Evolutionary conservation across 1,140 invertebrate genomes (phyloP).

Genomic region (Delia radicum): DNA sequence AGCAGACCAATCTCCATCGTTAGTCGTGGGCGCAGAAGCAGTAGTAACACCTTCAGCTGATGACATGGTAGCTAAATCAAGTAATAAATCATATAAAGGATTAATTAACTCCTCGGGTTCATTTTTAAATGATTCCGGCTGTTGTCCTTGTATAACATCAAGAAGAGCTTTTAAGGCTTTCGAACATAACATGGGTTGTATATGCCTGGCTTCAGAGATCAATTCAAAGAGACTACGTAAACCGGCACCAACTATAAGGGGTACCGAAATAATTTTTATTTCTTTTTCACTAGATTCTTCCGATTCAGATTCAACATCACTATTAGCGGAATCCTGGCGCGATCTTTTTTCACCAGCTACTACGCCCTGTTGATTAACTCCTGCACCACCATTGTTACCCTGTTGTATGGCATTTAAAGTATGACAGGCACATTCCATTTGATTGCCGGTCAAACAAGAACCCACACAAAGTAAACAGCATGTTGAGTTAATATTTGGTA

Average conservation of each 20-base stretch:
- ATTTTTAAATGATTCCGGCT: constrained; percentile 57
- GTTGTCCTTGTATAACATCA: constrained; percentile 81
- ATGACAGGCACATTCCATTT: constrained; percentile 49
- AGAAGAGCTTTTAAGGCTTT: constrained; percentile 83
- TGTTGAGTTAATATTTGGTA: constrained; percentile 39
- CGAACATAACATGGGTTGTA: constrained; percentile 81
- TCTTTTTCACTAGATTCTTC: constrained; percentile 49
- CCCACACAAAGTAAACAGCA: constrained; percentile 47
- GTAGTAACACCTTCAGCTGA: constrained; percentile 52
- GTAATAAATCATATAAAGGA: constrained; percentile 74
- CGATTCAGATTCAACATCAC: constrained; percentile 46
- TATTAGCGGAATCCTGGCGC: constrained; percentile 44
- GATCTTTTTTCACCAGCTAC: constrained; percentile 34
- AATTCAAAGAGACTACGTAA: constrained; percentile 88
- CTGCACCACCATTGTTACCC: constrained; percentile 21
- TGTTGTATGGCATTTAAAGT: constrained; percentile 27
- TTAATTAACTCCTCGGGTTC: constrained; percentile 78
- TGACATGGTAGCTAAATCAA: constrained; percentile 74
- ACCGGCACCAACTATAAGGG: constrained; percentile 86
- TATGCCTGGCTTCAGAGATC: constrained; percentile 79
- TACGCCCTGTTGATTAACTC: background rate
- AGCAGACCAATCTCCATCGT: constrained; percentile 72
- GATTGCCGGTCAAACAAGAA: constrained; percentile 45
- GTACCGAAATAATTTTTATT: constrained; percentile 43
- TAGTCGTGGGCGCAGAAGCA: constrained; percentile 56